Evolutionary conservation across 1,140 invertebrate genomes (phyloP), one percentile per base, ranked within the genome.

Genomic region (Aphelinus certus): DNA sequence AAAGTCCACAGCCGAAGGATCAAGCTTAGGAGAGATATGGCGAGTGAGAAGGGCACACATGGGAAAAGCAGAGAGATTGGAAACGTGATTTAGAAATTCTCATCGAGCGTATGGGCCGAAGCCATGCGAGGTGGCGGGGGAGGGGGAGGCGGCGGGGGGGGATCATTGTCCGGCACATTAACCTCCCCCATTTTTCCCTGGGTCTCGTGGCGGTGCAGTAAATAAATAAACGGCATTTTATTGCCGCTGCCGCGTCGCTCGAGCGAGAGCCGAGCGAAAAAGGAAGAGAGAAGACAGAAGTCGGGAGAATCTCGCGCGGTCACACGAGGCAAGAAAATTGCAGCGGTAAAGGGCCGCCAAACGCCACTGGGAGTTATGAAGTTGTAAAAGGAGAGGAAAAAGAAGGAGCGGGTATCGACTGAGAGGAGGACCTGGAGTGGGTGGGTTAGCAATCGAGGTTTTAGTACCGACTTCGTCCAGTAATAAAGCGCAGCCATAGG

Each of bases 401-500:
- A 46, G 26, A 60, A 49, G 42, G 42, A 49, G 46, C 46, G 43
- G 60, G 42, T 7, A 48, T 47, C 45, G 9, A 61, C n/a, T 48
- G 26, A 62, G 49, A 10, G 42, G 42, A 10, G 7, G 5, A 4
- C 3, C 5, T 70, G 10, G 58, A 62, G 60, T 56, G 53, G 26
- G 57, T 49, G n/a, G 56, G 69, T 62, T 60, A 70, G 71, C 67
- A 72, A 77, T 77, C 63, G 53, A 67, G 66, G 55, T 73, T 76
- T 78, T 78, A 76, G 71, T 77, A 53, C 64, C 66, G 60, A 70
- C 64, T 73, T 73, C 67, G 61, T 78, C 53, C 48, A 67, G 75
- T 66, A 71, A 76, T 74, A 78, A 78, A 76, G 71, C 58, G 47
- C 48, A 51, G 55, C 53, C 57, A 53, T 53, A 75, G 57, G 48